phyloP scores from a whole-genome alignment of 1,140 invertebrate genomes.

The Pogonognathellus flavescens region DNA sequence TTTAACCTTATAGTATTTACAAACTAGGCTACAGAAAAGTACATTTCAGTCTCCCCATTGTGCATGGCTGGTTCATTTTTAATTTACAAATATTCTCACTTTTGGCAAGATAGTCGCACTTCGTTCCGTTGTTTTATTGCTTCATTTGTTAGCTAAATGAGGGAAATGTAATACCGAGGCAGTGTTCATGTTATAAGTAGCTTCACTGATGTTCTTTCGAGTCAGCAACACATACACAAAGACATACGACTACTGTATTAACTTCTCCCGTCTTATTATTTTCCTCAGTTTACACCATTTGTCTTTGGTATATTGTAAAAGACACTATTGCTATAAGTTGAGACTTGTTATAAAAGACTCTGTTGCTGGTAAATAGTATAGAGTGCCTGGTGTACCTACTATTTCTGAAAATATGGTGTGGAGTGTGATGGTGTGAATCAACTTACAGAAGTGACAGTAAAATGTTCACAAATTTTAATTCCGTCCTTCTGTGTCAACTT shows the following conservation, averaged over 20 bases:
- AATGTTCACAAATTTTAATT: constrained; percentile 22
- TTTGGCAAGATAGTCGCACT: not conserved
- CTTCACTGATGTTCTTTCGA: no score
- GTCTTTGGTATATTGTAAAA: constrained; percentile 4
- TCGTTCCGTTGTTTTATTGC: not conserved
- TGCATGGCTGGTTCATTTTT: constrained; percentile 2
- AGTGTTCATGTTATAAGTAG: not conserved
- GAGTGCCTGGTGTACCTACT: not conserved
- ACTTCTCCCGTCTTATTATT: not conserved
- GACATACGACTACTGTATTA: not conserved
- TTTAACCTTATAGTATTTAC: no score
- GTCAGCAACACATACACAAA: constrained; percentile 8
- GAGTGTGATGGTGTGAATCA: not conserved
- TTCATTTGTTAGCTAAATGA: constrained; percentile 12
- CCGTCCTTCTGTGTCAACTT: not conserved
- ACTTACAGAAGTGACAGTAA: constrained; percentile 10
- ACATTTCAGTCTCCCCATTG: no score
- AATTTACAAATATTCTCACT: constrained; percentile 18
- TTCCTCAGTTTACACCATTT: not conserved
- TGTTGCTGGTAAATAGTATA: not conserved
- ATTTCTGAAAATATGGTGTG: not conserved
- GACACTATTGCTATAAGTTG: no score
- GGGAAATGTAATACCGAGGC: not conserved
- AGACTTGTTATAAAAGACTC: no score
- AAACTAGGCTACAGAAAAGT: not conserved